Percentiles rank a stretch among this genome's conserved stretches.
Evolutionary conservation across 2,113 vertebrate genomes (phyloP).

Genomic region (Heterotis niloticus): DNA sequence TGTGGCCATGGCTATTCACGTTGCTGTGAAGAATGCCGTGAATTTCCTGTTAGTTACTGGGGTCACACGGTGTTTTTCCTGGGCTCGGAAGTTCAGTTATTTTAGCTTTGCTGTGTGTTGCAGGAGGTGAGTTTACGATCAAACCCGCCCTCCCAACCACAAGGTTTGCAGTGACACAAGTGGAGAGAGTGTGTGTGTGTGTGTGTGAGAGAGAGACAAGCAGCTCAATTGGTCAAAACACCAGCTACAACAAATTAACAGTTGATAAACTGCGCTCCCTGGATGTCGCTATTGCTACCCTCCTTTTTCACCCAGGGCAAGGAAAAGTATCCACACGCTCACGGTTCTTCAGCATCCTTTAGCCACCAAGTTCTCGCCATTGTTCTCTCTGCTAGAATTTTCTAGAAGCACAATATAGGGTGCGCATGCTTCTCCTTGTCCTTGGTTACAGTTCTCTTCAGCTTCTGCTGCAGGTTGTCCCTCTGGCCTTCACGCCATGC

Average conservation of each 20-base stretch:
- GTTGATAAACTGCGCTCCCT: neutral
- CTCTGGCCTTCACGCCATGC: conserved; percentile 78
- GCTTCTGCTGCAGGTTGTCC: neutral
- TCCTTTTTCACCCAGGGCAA: neutral
- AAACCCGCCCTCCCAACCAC: neutral
- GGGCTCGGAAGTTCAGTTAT: conserved; percentile 56
- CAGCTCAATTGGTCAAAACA: conserved; percentile 1
- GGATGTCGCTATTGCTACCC: neutral
- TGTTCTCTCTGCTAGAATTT: neutral
- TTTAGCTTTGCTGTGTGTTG: conserved; percentile 26
- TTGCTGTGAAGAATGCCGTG: conserved; percentile 62
- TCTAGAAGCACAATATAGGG: neutral
- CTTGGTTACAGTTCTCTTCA: neutral
- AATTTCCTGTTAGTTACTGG: conserved; percentile 75
- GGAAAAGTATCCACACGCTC: neutral
- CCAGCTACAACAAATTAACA: neutral
- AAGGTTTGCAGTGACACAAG: conserved; percentile 44
- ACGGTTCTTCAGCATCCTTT: neutral
- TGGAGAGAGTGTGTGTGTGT: neutral
- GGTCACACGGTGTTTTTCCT: conserved; percentile 75
- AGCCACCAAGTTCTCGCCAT: neutral
- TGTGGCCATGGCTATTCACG: too few relatives aligned
- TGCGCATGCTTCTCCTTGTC: neutral
- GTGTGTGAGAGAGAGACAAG: neutral
- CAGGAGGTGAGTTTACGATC: conserved; percentile 3